Evolutionary conservation across 2,888 invertebrate species (phyloP).

Genomic region (Trilocha varians): DNA sequence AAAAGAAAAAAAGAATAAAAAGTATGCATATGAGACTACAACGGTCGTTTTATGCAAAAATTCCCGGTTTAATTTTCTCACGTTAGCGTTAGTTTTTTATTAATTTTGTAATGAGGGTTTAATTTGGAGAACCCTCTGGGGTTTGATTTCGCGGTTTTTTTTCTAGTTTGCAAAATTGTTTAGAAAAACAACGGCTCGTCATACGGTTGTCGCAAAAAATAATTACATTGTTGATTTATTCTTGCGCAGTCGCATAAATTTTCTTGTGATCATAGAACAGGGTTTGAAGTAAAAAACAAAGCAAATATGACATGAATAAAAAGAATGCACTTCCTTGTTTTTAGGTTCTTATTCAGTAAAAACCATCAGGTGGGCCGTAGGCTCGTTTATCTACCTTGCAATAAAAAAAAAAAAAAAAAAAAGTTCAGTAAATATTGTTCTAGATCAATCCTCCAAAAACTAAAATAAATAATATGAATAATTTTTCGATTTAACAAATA

Average conservation of each 20-base stretch:
- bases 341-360: too few species aligned
- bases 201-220: constrained; percentile 69
- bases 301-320: neutral
- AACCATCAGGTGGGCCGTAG: too few species aligned
- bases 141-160: constrained; percentile 63
- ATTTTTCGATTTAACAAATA: too few species aligned
- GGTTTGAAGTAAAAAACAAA: neutral
- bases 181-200: constrained; percentile 67
- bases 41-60: constrained; percentile 56
- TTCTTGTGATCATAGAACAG: constrained; percentile 8
- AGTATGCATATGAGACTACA: constrained; percentile 58
- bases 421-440: too few species aligned
- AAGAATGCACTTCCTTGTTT: neutral
- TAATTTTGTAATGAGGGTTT: constrained; percentile 67
- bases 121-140: constrained; percentile 72
- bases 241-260: constrained; percentile 40
- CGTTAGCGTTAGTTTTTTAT: constrained; percentile 54
- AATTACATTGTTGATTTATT: constrained; percentile 66
- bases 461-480: too few species aligned
- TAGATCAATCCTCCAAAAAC: too few species aligned
- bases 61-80: constrained; percentile 64
- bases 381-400: too few species aligned
- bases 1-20: constrained; percentile 29
- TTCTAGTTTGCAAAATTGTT: constrained; percentile 39
- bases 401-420: too few species aligned